Evolutionary conservation across 2,888 invertebrate genomes (phyloP).

Genomic region (Andrena bicolor): DNA sequence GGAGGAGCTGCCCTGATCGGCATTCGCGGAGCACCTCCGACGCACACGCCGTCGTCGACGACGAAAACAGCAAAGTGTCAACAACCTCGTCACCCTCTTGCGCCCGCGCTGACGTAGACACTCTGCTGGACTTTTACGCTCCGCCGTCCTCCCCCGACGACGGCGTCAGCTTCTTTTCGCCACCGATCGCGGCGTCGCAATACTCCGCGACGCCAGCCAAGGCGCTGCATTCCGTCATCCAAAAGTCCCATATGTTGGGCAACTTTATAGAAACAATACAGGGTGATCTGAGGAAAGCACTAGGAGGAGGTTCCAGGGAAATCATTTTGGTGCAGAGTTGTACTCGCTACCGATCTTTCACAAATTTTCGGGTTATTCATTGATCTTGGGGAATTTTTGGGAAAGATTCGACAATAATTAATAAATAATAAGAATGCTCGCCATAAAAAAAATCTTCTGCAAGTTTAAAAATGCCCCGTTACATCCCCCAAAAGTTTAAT

Average conservation of each 20-base stretch:
- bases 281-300: too few relatives aligned
- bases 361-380: too few relatives aligned
- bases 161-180: constrained; percentile 30
- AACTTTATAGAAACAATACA: background rate
- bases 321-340: too few relatives aligned
- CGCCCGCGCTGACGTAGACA: constrained; percentile 51
- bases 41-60: constrained; percentile 51
- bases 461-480: too few relatives aligned
- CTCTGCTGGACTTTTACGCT: constrained; percentile 28
- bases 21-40: constrained; percentile 59
- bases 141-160: constrained; percentile 25
- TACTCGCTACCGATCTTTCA: too few relatives aligned
- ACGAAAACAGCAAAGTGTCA: constrained; percentile 66
- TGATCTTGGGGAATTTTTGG: too few relatives aligned
- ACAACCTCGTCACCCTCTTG: constrained; percentile 69
- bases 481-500: too few relatives aligned
- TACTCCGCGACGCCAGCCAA: constrained; percentile 3
- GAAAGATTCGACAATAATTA: too few relatives aligned
- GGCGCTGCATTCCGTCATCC: background rate
- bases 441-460: too few relatives aligned
- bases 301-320: too few relatives aligned
- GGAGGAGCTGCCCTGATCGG: constrained; percentile 62
- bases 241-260: background rate
- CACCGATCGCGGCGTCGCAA: constrained; percentile 23
- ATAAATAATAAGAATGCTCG: too few relatives aligned